Evolutionary conservation across 2,888 invertebrate genomes (phyloP).

Genomic region (Oligia latruncula): DNA sequence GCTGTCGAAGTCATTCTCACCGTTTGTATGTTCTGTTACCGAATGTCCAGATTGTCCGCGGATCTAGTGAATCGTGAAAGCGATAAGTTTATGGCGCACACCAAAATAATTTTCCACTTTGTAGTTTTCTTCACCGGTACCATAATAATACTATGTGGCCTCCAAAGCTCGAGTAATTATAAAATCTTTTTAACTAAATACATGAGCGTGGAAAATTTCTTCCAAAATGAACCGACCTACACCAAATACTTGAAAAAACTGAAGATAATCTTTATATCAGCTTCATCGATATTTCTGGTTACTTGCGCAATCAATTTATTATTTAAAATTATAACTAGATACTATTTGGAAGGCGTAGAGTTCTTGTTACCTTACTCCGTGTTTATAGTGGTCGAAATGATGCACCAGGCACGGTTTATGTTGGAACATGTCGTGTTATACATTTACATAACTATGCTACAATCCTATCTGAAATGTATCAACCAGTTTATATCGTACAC

Average conservation of each 20-base stretch:
- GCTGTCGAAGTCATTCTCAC: slow-evolving; percentile 14
- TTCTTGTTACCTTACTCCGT: background rate
- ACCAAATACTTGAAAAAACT: slow-evolving; percentile 3
- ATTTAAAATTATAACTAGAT: slow-evolving; percentile 7
- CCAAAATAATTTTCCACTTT: background rate
- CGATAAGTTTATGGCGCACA: too few relatives aligned
- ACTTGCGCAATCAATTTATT: background rate
- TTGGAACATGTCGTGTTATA: slow-evolving; percentile 21
- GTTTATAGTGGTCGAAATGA: slow-evolving; percentile 5
- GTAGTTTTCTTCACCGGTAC: background rate
- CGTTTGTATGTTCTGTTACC: background rate
- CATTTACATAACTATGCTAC: slow-evolving; percentile 11
- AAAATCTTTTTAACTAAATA: slow-evolving; percentile 15
- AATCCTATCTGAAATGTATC: slow-evolving; percentile 15
- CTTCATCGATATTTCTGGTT: background rate
- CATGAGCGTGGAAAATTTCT: background rate
- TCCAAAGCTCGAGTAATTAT: slow-evolving; percentile 8
- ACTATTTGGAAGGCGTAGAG: background rate
- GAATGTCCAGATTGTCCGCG: background rate
- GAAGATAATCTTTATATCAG: background rate
- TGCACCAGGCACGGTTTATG: slow-evolving; percentile 21
- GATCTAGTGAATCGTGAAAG: background rate
- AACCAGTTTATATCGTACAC: slow-evolving; percentile 10
- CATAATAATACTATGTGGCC: background rate
- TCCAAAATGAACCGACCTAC: background rate